These are phyloP conservation scores for Siphonodentalium dalli DNA, from an alignment of 2,888 invertebrate species.

Conservation along the genomic window DNA sequence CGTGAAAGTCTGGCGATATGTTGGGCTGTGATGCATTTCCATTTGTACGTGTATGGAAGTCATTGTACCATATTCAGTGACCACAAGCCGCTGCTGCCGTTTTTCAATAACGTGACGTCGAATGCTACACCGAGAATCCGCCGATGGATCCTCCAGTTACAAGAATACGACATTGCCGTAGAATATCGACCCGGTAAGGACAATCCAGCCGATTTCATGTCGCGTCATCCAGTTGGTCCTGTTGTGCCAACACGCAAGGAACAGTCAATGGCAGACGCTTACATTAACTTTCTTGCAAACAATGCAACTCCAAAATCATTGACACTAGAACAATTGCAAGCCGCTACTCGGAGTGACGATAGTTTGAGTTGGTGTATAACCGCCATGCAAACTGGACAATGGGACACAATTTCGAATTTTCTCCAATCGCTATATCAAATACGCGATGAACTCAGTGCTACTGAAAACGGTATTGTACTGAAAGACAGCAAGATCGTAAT, in stretches of 20 bases:
- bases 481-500: slow-evolving; percentile 14
- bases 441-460: too few species aligned
- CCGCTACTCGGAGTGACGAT: slow-evolving; percentile 7
- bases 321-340: slow-evolving; percentile 17
- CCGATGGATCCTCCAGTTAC: slow-evolving; percentile 26
- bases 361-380: slow-evolving; percentile 3
- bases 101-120: slow-evolving; percentile 36
- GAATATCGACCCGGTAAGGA: slow-evolving; percentile 28
- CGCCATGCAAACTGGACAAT: slow-evolving; percentile 5
- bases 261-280: slow-evolving; percentile 20
- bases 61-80: slow-evolving; percentile 38
- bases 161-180: slow-evolving; percentile 27
- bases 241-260: background rate
- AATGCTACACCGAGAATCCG: slow-evolving; percentile 32
- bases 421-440: too few species aligned
- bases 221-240: slow-evolving; percentile 25
- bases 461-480: background rate
- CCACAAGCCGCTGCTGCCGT: slow-evolving; percentile 39
- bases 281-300: slow-evolving; percentile 17
- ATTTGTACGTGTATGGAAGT: slow-evolving; percentile 36
- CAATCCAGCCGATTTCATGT: slow-evolving; percentile 34
- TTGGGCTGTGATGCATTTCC: too few species aligned
- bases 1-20: too few species aligned
- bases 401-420: background rate
- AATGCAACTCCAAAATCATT: slow-evolving; percentile 25